phyloP scores from a whole-genome alignment of 2,113 vertebrate genomes.

The Dipodomys merriami region DNA sequence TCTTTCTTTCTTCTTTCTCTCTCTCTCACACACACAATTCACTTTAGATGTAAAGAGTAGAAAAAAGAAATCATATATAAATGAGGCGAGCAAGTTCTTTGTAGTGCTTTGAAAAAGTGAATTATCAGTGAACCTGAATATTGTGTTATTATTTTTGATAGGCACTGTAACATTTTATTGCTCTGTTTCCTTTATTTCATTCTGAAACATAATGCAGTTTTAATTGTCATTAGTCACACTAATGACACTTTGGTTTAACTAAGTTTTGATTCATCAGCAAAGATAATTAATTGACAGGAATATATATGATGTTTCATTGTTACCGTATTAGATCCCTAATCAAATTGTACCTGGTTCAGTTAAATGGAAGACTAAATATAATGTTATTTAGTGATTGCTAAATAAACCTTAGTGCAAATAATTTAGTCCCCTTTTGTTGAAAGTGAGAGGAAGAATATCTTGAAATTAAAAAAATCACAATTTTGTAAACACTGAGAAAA shows the following conservation, averaged over 20 bases:
- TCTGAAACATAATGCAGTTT: conserved; percentile 64
- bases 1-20: too few species aligned
- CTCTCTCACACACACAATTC: too few species aligned
- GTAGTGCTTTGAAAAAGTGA: conserved; percentile 17
- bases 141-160: conserved; percentile 43
- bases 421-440: conserved; percentile 39
- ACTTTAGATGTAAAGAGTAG: neutral
- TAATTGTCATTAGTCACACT: conserved; percentile 49
- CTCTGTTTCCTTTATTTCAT: conserved; percentile 43
- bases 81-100: conserved; percentile 21
- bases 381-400: conserved; percentile 20
- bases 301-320: conserved; percentile 26
- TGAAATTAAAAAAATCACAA: conserved; percentile 17
- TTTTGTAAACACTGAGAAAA: conserved; percentile 43
- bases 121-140: conserved; percentile 44
- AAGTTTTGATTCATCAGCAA: conserved; percentile 40
- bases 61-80: conserved; percentile 25
- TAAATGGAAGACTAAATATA: conserved; percentile 52
- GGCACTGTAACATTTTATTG: conserved; percentile 16
- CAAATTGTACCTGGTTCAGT: conserved; percentile 7
- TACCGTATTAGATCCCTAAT: conserved; percentile 38
- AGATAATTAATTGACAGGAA: conserved; percentile 48
- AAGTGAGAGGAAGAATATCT: conserved; percentile 20
- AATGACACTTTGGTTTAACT: conserved; percentile 15
- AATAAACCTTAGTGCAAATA: conserved; percentile 27